Evolutionary conservation across 2,113 vertebrate genomes (phyloP).

Genomic region (Pogonocichla stellata): DNA sequence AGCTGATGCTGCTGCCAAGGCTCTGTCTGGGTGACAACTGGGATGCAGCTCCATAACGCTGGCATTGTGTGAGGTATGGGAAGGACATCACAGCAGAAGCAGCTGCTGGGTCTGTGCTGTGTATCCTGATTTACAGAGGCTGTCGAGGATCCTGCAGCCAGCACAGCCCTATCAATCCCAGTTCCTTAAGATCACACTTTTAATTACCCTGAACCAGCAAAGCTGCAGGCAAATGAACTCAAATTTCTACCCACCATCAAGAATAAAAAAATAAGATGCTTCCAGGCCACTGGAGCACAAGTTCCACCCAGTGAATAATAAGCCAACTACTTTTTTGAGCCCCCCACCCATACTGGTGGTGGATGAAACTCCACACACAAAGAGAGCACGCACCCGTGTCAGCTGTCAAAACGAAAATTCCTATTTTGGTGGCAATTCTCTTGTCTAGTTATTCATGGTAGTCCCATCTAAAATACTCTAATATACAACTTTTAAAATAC

Average conservation of each 20-base stretch:
- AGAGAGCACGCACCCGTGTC: fast-evolving
- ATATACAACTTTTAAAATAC: no score
- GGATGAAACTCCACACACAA: not conserved
- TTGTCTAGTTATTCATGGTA: fast-evolving
- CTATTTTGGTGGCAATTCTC: not conserved
- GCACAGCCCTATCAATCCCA: not conserved
- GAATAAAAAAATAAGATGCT: not conserved
- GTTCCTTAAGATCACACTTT: not conserved
- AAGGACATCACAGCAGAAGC: not conserved
- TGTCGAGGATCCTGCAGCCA: not conserved
- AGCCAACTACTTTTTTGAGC: not conserved
- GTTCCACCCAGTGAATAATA: not conserved
- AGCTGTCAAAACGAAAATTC: not conserved
- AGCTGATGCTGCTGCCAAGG: not conserved
- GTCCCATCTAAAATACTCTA: not conserved
- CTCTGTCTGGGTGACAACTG: not conserved
- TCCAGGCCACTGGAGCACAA: not conserved
- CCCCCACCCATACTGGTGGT: not conserved
- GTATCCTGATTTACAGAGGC: not conserved
- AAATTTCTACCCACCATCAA: not conserved
- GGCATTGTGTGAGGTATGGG: fast-evolving
- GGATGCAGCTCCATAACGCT: not conserved
- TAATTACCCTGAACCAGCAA: not conserved
- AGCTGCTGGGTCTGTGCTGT: not conserved
- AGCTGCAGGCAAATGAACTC: not conserved